Percentiles rank a stretch among this genome's conserved stretches.
These are phyloP conservation scores for Oncorhynchus tshawytscha DNA, from an alignment of 2,113 vertebrate species.

Conservation along the genomic window DNA sequence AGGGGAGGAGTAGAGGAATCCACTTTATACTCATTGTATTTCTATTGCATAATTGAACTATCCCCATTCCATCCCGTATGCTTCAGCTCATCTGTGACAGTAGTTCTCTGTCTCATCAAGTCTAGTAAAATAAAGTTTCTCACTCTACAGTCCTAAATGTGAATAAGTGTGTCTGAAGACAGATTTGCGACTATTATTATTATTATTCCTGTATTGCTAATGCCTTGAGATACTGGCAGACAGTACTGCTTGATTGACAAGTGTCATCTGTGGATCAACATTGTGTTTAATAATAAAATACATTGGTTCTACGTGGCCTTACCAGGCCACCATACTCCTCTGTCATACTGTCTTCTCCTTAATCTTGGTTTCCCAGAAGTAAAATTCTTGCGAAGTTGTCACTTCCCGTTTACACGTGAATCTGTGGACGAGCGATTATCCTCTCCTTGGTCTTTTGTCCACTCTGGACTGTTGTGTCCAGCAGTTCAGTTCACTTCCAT, in stretches of 20 bases:
- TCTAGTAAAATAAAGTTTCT: constrained; percentile 43
- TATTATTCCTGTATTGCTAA: constrained; percentile 54
- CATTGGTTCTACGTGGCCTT: constrained; percentile 56
- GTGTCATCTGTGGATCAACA: constrained; percentile 65
- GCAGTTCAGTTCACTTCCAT: constrained; percentile 19
- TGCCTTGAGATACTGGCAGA: constrained; percentile 56
- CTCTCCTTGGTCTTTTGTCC: too few relatives aligned
- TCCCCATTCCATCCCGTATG: constrained; percentile 49
- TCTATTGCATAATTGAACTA: too few relatives aligned
- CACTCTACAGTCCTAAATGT: constrained; percentile 62
- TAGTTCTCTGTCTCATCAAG: constrained; percentile 58
- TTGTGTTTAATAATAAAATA: constrained; percentile 73
- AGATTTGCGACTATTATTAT: constrained; percentile 55
- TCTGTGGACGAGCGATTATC: too few relatives aligned
- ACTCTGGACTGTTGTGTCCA: constrained; percentile 5
- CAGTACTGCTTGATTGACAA: constrained; percentile 49
- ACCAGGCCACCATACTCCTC: constrained; percentile 46
- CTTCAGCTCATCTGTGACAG: constrained; percentile 61
- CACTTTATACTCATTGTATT: not conserved
- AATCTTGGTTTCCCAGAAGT: not conserved
- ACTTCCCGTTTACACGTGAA: too few relatives aligned
- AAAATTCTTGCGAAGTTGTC: too few relatives aligned
- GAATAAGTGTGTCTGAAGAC: constrained; percentile 63
- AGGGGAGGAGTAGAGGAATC: not conserved
- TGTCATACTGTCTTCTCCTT: constrained; percentile 22